Conservation (phyloP, 2,888 invertebrate genomes). For the Parnassius smintheus region DNA sequence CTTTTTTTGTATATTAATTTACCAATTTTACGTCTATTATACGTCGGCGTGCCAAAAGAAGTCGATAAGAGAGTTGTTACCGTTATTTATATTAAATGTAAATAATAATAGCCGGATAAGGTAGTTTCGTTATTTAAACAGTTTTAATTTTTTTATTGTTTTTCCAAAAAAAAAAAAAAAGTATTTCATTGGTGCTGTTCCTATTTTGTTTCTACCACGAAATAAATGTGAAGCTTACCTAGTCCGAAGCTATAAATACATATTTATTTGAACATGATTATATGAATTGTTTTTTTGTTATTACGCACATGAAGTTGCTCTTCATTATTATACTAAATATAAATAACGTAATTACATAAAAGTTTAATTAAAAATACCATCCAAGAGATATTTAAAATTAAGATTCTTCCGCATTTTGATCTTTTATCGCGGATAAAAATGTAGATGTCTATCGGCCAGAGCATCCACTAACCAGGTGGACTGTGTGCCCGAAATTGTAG, state of each 20-base stretch:
- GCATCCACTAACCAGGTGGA: too few species aligned
- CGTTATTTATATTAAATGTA: conserved; percentile 39
- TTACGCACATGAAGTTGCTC: conserved; percentile 1
- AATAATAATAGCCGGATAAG: conserved; percentile 31
- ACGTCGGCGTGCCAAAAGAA: conserved; percentile 21
- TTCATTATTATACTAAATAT: not conserved
- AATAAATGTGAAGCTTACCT: conserved; percentile 19
- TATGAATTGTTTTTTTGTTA: not conserved
- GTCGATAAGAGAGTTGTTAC: conserved; percentile 18
- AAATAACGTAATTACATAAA: not conserved
- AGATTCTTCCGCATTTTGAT: too few species aligned
- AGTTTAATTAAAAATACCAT: not conserved
- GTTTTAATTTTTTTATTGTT: conserved; percentile 15
- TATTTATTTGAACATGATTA: conserved; percentile 16
- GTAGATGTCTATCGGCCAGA: too few species aligned
- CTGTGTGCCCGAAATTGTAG: not conserved
- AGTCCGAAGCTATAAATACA: conserved; percentile 20
- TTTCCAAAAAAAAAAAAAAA: conserved; percentile 21
- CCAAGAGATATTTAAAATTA: too few species aligned
- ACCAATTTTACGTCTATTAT: not conserved
- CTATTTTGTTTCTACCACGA: conserved; percentile 26
- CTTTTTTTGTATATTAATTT: too few species aligned
- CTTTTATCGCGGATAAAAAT: too few species aligned
- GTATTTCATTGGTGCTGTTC: conserved; percentile 35
- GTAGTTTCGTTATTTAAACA: conserved; percentile 3